phyloP scores from a whole-genome alignment of 2,888 invertebrate genomes.

The Pseudanteris insignis region DNA sequence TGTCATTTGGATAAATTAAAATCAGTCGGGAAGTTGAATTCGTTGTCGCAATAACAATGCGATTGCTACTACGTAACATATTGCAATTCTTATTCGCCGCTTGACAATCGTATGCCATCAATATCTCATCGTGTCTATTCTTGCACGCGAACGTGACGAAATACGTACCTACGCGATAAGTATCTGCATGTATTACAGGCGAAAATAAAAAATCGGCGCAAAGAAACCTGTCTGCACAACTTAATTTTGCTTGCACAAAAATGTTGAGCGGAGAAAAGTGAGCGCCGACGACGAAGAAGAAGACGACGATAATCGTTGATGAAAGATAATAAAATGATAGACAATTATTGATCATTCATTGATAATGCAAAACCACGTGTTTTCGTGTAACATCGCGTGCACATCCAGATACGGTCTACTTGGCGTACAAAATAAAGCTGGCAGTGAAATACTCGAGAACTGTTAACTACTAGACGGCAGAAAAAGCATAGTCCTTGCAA shows the following conservation, averaged over 20 bases:
- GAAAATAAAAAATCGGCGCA: constrained; percentile 8
- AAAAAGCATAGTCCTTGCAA: constrained; percentile 21
- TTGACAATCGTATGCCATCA: constrained; percentile 11
- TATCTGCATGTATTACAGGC: constrained; percentile 24
- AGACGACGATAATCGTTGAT: constrained; percentile 18
- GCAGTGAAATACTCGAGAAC: constrained; percentile 32
- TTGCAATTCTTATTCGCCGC: constrained; percentile 2
- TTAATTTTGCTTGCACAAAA: constrained; percentile 28
- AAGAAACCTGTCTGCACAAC: constrained; percentile 36
- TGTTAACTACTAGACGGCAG: constrained; percentile 30
- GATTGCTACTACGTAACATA: constrained; percentile 3
- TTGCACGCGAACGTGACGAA: constrained; percentile 34
- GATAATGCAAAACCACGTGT: constrained; percentile 36
- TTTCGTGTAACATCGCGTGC: constrained; percentile 41
- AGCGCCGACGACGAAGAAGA: too few species aligned
- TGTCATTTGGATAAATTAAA: too few species aligned
- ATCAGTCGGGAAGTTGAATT: too few species aligned
- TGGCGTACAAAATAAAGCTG: constrained; percentile 37
- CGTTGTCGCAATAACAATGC: too few species aligned
- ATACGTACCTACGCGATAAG: constrained; percentile 21
- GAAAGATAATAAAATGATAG: constrained; percentile 36
- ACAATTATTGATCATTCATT: constrained; percentile 40
- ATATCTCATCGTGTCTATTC: constrained; percentile 15
- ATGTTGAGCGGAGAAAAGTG: too few species aligned
- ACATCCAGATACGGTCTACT: constrained; percentile 40